Conservation (phyloP, 2,888 invertebrate species). For the Cerastis leucographa region DNA sequence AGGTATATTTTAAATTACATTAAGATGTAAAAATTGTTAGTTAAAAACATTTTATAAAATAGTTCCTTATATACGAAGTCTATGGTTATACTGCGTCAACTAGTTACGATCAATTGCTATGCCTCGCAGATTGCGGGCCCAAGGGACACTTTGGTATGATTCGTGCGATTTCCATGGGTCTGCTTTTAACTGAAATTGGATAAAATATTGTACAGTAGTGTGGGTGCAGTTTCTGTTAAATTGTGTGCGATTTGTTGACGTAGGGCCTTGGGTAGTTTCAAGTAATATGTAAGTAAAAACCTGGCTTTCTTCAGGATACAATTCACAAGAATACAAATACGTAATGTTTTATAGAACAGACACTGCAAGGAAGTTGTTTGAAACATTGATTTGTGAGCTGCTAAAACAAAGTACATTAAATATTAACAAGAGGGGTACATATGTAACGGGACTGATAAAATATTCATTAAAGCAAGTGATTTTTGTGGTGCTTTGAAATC, state of each 20-base stretch:
- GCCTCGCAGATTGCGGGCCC: conserved; percentile 19
- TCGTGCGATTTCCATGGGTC: conserved; percentile 22
- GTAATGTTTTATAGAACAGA: conserved; percentile 10
- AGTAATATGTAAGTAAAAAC: background rate
- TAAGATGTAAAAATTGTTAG: background rate
- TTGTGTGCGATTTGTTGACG: background rate
- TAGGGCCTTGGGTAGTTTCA: background rate
- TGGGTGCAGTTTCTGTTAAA: background rate
- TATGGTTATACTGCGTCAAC: conserved; percentile 1
- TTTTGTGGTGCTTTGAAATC: conserved; percentile 22
- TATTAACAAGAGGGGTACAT: conserved; percentile 53
- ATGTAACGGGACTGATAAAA: conserved; percentile 32
- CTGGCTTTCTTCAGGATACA: background rate
- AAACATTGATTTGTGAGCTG: conserved; percentile 48
- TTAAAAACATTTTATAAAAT: background rate
- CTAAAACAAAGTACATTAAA: conserved; percentile 42
- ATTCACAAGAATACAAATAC: background rate
- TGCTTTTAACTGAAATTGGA: conserved; percentile 32
- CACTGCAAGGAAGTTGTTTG: conserved; percentile 10
- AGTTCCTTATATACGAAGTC: background rate
- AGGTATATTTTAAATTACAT: background rate
- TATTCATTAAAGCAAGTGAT: conserved; percentile 37
- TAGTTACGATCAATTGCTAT: conserved; percentile 40
- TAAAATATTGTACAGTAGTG: conserved; percentile 5
- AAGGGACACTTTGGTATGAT: conserved; percentile 32